phyloP scores from a whole-genome alignment of 2,113 vertebrate genomes.

The Dipodomys stephensi region DNA sequence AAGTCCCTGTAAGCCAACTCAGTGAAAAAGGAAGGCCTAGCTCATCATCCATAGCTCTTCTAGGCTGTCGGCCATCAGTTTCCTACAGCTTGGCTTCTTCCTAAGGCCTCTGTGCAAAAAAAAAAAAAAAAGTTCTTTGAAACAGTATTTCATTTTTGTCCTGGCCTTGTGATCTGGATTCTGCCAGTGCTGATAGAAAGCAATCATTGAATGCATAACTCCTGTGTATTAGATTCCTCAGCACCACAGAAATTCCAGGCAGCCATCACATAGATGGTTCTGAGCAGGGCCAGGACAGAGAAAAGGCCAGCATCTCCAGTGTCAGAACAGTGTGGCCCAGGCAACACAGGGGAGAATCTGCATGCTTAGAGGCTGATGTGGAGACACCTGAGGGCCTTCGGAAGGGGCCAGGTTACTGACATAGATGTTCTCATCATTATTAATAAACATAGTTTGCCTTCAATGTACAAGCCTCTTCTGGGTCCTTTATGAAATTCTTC shows the following conservation, averaged over 20 bases:
- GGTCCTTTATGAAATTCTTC: not conserved
- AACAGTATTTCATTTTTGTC: not conserved
- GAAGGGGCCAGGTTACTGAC: too few species aligned
- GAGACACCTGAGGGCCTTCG: not conserved
- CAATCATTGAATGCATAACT: not conserved
- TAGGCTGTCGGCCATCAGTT: not conserved
- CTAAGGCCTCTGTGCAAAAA: not conserved
- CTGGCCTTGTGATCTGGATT: not conserved
- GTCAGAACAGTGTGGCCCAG: not conserved
- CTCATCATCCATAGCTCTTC: rapidly evolving
- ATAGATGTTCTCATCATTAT: not conserved
- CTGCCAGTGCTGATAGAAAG: not conserved
- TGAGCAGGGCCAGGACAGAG: not conserved
- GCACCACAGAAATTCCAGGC: not conserved
- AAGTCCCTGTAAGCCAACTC: not conserved
- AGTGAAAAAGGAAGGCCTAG: not conserved
- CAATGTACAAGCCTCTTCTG: not conserved
- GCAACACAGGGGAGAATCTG: not conserved
- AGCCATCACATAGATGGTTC: not conserved
- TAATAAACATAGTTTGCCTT: not conserved
- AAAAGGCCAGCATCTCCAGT: not conserved
- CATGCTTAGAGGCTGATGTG: rapidly evolving
- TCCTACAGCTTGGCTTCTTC: not conserved
- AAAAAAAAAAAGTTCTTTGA: not conserved
- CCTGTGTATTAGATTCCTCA: not conserved